Percentiles rank a stretch among this genome's conserved stretches.
These are phyloP conservation scores for Megaceryle maxima DNA, from an alignment of 2,113 vertebrate genomes.

Conservation along the genomic window DNA sequence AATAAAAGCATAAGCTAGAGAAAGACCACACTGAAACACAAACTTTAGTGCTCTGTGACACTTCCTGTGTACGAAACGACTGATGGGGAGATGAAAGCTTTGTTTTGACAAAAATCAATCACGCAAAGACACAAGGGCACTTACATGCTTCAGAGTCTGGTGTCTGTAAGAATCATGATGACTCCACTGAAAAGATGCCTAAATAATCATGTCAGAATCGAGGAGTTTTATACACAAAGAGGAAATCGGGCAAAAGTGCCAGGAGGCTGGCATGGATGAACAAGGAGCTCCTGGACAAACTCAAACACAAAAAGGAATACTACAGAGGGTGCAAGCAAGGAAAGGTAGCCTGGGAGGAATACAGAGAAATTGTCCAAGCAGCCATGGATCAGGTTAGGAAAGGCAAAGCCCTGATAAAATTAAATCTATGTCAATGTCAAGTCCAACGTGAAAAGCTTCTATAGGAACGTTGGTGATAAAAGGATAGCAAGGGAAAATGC, in stretches of 20 bases:
- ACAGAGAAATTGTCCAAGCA: accelerated
- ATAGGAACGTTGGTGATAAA: not conserved
- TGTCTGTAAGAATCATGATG: not conserved
- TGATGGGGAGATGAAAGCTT: conserved; percentile 25
- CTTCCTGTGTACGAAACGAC: not conserved
- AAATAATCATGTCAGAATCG: not conserved
- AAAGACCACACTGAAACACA: conserved; percentile 7
- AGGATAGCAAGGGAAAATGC: not conserved
- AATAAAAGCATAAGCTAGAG: conserved; percentile 5
- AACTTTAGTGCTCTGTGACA: not conserved
- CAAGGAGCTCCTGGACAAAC: not conserved
- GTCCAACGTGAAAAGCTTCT: not conserved
- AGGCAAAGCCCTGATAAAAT: not conserved
- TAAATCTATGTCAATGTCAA: not conserved
- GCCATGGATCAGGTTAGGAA: not conserved
- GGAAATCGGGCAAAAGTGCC: not conserved
- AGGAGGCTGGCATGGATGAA: not conserved
- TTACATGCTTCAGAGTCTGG: not conserved
- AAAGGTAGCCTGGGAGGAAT: not conserved
- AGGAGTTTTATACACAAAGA: not conserved
- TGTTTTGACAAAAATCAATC: conserved; percentile 12
- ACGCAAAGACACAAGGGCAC: not conserved
- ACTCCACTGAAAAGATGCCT: not conserved
- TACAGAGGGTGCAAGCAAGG: not conserved
- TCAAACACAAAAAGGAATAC: not conserved